These are phyloP conservation scores for Myotis planiceps DNA, from an alignment of 2,797 vertebrate genomes.

Conservation along the genomic window DNA sequence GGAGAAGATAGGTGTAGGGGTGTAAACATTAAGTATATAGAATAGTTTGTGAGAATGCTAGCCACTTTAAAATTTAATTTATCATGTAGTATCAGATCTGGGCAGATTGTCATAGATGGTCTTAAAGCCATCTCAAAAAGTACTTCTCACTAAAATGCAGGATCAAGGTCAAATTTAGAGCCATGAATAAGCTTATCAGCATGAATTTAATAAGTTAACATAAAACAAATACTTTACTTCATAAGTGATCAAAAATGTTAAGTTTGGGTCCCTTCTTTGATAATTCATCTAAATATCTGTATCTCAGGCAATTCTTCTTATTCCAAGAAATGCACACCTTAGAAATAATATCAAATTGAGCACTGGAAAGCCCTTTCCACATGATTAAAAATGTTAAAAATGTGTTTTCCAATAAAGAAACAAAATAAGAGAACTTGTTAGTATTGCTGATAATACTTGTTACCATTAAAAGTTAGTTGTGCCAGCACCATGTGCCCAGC, in stretches of 20 bases:
- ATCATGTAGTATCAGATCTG: neutral
- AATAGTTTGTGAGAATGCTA: neutral
- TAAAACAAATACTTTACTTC: neutral
- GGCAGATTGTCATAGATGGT: neutral
- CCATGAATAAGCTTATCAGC: neutral
- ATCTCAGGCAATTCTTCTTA: neutral
- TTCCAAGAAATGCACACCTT: neutral
- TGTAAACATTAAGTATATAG: neutral
- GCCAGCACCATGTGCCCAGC: neutral
- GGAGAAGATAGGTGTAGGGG: neutral
- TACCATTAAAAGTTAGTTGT: slow-evolving; percentile 3
- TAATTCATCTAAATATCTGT: neutral
- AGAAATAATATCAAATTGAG: neutral
- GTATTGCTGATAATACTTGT: neutral
- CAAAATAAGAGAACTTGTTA: neutral
- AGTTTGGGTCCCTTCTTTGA: neutral
- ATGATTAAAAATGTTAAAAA: neutral
- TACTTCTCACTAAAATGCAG: neutral
- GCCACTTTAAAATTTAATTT: neutral
- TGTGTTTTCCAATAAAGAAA: slow-evolving; percentile 10
- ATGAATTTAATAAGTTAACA: neutral
- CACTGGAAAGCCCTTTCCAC: neutral
- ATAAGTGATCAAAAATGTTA: neutral
- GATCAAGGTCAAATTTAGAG: neutral
- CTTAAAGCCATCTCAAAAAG: neutral